Evolutionary conservation across 2,113 vertebrate species (phyloP).

Genomic region (Nipponia nippon): DNA sequence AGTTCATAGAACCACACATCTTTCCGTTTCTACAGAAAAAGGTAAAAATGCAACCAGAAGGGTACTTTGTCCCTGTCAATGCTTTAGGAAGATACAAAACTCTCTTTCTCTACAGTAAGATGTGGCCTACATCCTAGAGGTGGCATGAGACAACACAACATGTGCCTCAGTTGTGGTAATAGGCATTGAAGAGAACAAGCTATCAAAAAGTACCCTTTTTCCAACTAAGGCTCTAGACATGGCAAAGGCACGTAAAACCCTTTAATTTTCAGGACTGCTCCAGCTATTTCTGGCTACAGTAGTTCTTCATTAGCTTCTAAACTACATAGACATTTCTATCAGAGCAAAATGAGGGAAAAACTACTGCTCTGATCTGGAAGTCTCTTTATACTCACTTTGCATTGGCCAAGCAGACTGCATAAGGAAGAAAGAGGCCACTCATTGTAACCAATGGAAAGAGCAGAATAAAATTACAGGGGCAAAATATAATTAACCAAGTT

Average conservation of each 20-base stretch:
- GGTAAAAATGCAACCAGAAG: neutral
- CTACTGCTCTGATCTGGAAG: neutral
- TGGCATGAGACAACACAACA: neutral
- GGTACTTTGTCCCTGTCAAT: neutral
- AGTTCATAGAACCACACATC: neutral
- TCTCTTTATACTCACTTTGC: neutral
- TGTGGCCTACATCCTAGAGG: neutral
- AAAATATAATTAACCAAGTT: neutral
- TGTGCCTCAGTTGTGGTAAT: neutral
- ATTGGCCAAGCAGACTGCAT: neutral
- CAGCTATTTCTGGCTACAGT: neutral
- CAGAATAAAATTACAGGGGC: neutral
- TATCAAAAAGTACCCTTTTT: neutral
- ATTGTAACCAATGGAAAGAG: neutral
- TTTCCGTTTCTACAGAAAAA: neutral
- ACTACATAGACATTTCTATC: neutral
- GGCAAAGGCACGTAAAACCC: neutral
- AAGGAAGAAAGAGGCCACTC: neutral
- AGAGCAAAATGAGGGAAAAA: neutral
- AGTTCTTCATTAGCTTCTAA: neutral
- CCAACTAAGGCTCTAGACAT: neutral
- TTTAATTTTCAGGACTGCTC: neutral
- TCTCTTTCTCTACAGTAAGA: neutral
- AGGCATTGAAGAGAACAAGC: neutral
- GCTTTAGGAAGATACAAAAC: neutral